These are phyloP conservation scores for Aelia acuminata DNA, from an alignment of 2,888 invertebrate species.

Conservation along the genomic window DNA sequence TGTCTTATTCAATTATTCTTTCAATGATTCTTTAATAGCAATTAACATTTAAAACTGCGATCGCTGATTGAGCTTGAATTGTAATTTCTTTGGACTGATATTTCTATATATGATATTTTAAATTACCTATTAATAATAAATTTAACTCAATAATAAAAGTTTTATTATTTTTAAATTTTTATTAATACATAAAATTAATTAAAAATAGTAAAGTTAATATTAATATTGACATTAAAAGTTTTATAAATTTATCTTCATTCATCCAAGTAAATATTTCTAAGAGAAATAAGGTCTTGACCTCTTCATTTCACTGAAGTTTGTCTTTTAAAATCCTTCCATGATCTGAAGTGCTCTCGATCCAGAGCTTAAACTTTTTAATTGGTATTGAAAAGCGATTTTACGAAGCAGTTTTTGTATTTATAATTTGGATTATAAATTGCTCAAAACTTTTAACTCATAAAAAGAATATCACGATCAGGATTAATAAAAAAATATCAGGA, in stretches of 20 bases:
- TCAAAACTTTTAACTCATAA: background rate
- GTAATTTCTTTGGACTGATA: too few relatives aligned
- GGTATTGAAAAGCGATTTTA: background rate
- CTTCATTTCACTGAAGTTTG: background rate
- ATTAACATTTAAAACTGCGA: background rate
- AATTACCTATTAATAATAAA: too few relatives aligned
- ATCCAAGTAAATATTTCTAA: background rate
- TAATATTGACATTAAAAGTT: too few relatives aligned
- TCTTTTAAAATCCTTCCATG: constrained; percentile 3
- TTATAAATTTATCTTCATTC: background rate
- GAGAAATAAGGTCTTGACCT: background rate
- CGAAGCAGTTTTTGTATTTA: background rate
- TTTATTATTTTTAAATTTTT: too few relatives aligned
- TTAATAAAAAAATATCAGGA: background rate
- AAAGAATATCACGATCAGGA: too few relatives aligned
- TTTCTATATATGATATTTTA: too few relatives aligned
- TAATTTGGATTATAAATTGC: background rate
- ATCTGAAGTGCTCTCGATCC: background rate
- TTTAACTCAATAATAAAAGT: too few relatives aligned
- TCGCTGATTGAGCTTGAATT: too few relatives aligned
- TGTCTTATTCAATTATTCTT: background rate
- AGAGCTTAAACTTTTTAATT: background rate
- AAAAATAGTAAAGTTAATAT: too few relatives aligned
- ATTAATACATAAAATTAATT: too few relatives aligned
- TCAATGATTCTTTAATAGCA: background rate